Base-by-base conservation (phyloP, 1,140 invertebrate species). In the Idris sp. region DNA sequence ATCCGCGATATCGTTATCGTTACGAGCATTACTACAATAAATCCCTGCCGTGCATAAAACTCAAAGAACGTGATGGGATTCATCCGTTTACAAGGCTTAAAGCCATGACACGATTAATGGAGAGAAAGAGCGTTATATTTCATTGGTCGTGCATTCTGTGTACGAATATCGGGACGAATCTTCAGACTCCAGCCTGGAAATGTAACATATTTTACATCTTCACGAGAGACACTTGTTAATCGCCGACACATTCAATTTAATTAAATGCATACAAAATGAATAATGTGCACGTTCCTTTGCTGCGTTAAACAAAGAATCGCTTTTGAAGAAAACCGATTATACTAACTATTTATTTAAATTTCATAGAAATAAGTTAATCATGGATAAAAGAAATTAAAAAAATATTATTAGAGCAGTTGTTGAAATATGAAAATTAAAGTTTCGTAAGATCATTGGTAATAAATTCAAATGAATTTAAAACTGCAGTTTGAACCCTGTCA, bases 1-100 rank as follows among this genome's bases (percentile, higher is more conserved):
- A 76, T 71, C 74, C 67, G 49, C 54, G 67, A 76, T 71, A 76
- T 67, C 59, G 65, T 71, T 76, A 71, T 75, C 73, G 59, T 75
- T 65, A 75, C 59, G 58, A 59, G 59, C 53, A 26, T 75, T 53
- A 53, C 73, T 18, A 53, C 53, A 44, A 30, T 77, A 74, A 77
- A 77, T 77, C 75, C 59, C 51, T 35, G 18, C 11, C 30, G 58
- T 54, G 49, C 65, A 74, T 74, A 74, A 71, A 77, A 65, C 59
- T 65, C 64, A 62, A 74, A 75, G 71, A 62, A 77, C 64, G 59
- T 77, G 61, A 48, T 18, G 54, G 53, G 65, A 74, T 77, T 77
- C 65, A 67, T 77, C 49, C 71, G 67, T 77, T 74, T 74, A 71
- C 48, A 36, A 51, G 43, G 71, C 43, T 74, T 56, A 51, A 58